Conservation (phyloP, 2,888 invertebrate species). For the Cremastobaeus sp. region DNA sequence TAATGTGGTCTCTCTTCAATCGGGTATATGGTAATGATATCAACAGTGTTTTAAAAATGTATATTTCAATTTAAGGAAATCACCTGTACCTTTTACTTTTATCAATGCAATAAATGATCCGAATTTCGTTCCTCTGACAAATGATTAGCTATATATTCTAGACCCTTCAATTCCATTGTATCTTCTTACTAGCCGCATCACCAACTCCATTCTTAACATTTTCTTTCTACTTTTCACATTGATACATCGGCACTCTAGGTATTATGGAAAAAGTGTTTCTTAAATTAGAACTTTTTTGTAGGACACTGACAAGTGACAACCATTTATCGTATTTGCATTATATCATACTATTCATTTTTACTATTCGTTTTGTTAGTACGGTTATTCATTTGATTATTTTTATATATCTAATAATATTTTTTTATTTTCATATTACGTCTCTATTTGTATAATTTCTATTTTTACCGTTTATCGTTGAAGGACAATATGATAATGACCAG, state of each 20-base stretch:
- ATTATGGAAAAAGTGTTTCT: slow-evolving; percentile 46
- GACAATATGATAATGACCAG: too few species aligned
- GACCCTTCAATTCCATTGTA: slow-evolving; percentile 65
- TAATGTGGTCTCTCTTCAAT: too few species aligned
- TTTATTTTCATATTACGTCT: too few species aligned
- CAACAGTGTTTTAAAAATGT: too few species aligned
- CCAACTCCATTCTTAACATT: slow-evolving; percentile 42
- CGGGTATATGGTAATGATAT: too few species aligned
- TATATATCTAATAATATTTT: too few species aligned
- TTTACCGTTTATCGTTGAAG: too few species aligned
- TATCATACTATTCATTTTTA: too few species aligned
- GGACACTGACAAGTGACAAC: slow-evolving; percentile 26
- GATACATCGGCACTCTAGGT: slow-evolving; percentile 46
- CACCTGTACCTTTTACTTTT: slow-evolving; percentile 48
- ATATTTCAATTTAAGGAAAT: too few species aligned
- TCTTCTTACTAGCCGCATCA: slow-evolving; percentile 44
- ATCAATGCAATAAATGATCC: slow-evolving; percentile 33
- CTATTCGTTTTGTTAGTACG: too few species aligned
- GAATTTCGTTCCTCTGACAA: slow-evolving; percentile 61
- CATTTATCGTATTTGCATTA: slow-evolving; percentile 23
- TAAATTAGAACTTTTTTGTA: slow-evolving; percentile 32
- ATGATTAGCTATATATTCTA: slow-evolving; percentile 64
- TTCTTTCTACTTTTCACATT: slow-evolving; percentile 44
- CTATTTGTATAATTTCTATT: too few species aligned
- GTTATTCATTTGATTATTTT: too few species aligned